Evolutionary conservation across 2,888 invertebrate species (phyloP), one percentile per base, ranked within the genome.

Genomic region (Drosophila neoperkinsi): DNA sequence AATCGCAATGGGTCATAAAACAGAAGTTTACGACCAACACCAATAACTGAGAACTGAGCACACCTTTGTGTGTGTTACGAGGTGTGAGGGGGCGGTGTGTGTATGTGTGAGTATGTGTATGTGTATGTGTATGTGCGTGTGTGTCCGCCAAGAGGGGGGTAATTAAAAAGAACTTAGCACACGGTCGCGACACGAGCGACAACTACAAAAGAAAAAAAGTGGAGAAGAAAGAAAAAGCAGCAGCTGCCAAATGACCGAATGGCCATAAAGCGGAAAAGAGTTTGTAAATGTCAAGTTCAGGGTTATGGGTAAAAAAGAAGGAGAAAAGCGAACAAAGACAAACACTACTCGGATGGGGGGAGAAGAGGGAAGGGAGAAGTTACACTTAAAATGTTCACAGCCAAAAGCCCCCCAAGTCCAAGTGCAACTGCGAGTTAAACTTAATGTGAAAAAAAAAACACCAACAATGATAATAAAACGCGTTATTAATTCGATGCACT

Each of bases 241-340:
- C 56, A 64, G 57, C 55, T 52, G 71, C 18, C 64, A 77, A 71
- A 43, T 62, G 58, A 46, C 64, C 36, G 18, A 55, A 34, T 30
- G 31, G 11, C 55, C 70, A 49, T 34, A 38, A 34, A 38, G 52
- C 36, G 13, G 56, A 34, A 51, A 62, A 67, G 71, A 79, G 88
- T 87, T 82, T 85, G 74, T 80, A 80, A 90, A 88, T 82, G 90
- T 90, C 90, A 85, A 90, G 85, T 85, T 85, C 90, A 88, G 82
- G 85, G 85, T 58, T 88, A 65, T 66, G 58, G 56, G 60, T 50
- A 71, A 75, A 76, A 75, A 70, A 51, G 41, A 71, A 43, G 67
- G 46, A 41, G 36, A 34, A 41, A 56, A 58, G 50, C 13, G 46
- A 69, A 60, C 11, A 38, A 68, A 46, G 46, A 16, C 46, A 46